Percentiles rank a stretch among this genome's conserved stretches.
These are phyloP conservation scores for Mesitornis unicolor DNA, from an alignment of 2,113 vertebrate genomes.

Conservation along the genomic window DNA sequence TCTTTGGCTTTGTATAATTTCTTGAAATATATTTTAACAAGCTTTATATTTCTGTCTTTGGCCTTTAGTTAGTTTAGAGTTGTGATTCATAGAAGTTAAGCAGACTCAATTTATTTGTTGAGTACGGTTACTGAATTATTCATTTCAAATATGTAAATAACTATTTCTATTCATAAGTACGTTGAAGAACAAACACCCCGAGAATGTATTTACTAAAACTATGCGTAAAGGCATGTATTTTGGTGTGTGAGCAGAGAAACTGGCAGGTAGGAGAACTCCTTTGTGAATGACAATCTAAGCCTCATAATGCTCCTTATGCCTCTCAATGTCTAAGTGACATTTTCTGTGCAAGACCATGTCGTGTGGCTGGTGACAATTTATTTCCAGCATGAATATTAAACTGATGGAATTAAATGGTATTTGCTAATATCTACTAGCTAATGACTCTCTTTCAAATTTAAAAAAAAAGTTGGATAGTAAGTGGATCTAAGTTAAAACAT, in stretches of 20 bases:
- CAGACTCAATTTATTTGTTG: neutral
- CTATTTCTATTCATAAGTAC: neutral
- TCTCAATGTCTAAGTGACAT: neutral
- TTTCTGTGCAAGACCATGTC: neutral
- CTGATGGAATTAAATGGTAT: neutral
- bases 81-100: neutral
- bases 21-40: neutral
- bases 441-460: neutral
- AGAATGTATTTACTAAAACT: neutral
- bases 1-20: neutral
- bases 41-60: neutral
- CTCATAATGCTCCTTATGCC: neutral
- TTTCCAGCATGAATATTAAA: neutral
- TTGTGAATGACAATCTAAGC: neutral
- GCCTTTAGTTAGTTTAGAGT: neutral
- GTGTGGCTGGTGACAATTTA: neutral
- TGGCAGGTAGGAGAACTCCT: neutral
- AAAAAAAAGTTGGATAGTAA: neutral
- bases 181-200: neutral
- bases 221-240: neutral
- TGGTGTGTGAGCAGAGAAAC: neutral
- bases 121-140: neutral
- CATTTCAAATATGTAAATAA: neutral
- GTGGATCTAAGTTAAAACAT: neutral
- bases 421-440: neutral